phyloP scores from a whole-genome alignment of 2,888 invertebrate species.

The Xestia sexstrigata region DNA sequence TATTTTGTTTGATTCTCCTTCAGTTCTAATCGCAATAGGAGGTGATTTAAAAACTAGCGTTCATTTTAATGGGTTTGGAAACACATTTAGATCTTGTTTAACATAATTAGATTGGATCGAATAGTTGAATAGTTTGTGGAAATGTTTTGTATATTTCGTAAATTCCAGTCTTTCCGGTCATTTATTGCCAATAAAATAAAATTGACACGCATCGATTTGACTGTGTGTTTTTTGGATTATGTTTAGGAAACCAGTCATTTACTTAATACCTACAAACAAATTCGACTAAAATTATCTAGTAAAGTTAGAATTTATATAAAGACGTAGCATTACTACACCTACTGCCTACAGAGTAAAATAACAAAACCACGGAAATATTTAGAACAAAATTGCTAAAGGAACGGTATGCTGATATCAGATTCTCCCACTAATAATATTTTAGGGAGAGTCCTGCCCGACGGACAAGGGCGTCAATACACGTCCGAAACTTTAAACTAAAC shows the following conservation, averaged over 20 bases:
- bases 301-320: neutral
- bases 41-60: conserved; percentile 40
- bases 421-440: conserved; percentile 44
- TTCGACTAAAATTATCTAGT: neutral
- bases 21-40: conserved; percentile 20
- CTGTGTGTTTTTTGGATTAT: neutral
- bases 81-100: conserved; percentile 40
- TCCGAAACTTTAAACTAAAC: conserved; percentile 63
- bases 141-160: neutral
- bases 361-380: conserved; percentile 14
- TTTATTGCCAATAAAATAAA: conserved; percentile 2
- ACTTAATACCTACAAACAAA: neutral
- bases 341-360: neutral
- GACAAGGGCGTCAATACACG: conserved; percentile 59
- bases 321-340: neutral
- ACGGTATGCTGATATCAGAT: conserved; percentile 49
- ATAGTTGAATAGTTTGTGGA: conserved; percentile 8
- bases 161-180: conserved; percentile 14
- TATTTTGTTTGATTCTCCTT: conserved; percentile 52
- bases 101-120: conserved; percentile 25
- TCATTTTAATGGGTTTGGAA: conserved; percentile 24
- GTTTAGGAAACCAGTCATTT: neutral
- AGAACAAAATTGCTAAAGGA: conserved; percentile 9
- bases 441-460: conserved; percentile 36
- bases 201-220: neutral